These are phyloP conservation scores for Anomalospiza imberbis DNA, from an alignment of 2,797 vertebrate genomes.

Conservation along the genomic window DNA sequence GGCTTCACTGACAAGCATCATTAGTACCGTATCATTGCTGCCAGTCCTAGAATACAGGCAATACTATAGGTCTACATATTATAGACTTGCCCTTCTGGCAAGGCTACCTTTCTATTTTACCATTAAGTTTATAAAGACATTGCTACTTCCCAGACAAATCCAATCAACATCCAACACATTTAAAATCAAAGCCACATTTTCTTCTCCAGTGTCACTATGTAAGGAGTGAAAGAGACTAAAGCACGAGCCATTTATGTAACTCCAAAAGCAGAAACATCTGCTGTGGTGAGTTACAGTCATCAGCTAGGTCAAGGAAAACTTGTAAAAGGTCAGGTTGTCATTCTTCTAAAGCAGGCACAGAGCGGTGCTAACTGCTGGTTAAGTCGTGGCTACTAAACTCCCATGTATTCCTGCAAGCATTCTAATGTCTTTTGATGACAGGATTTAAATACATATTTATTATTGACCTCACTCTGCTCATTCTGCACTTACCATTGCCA, in stretches of 20 bases:
- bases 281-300: not conserved
- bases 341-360: not conserved
- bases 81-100: not conserved
- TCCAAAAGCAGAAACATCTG: not conserved
- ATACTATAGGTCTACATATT: not conserved
- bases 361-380: not conserved
- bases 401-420: not conserved
- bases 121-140: not conserved
- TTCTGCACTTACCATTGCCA: not conserved
- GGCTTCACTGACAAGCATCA: not conserved
- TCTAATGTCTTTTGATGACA: not conserved
- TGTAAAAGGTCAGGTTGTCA: not conserved
- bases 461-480: not conserved
- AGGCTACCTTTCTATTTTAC: not conserved
- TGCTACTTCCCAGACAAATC: not conserved
- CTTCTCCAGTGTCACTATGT: not conserved
- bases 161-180: not conserved
- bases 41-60: not conserved
- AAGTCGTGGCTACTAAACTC: not conserved
- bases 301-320: not conserved
- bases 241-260: not conserved
- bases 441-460: not conserved
- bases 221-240: not conserved
- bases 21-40: accelerated
- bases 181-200: not conserved